Conservation (phyloP, 2,797 vertebrate genomes). For the Tangara arthus region DNA sequence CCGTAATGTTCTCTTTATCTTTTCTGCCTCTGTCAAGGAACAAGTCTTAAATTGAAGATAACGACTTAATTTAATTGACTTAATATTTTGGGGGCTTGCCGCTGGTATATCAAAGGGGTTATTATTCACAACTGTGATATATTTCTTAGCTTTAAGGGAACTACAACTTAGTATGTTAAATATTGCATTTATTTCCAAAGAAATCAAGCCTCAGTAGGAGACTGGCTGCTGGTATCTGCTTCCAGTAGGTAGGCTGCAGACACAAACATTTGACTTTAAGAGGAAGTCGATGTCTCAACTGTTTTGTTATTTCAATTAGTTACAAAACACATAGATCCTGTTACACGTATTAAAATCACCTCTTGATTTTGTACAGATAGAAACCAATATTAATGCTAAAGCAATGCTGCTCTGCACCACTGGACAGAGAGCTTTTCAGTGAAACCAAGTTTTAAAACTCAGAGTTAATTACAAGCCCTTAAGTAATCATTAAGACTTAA, state of each 20-base stretch:
- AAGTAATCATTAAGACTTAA: background rate
- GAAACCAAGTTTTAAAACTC: background rate
- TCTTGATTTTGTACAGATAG: background rate
- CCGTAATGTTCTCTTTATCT: slow-evolving; percentile 53
- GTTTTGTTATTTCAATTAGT: background rate
- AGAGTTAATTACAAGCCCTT: background rate
- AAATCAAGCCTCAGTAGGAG: background rate
- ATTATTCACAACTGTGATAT: background rate
- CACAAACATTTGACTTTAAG: slow-evolving; percentile 2
- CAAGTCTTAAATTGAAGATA: slow-evolving; percentile 18
- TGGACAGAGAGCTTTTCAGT: background rate
- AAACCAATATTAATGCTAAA: background rate
- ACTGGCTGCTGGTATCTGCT: background rate
- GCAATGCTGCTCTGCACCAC: background rate
- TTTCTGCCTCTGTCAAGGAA: background rate
- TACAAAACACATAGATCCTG: background rate
- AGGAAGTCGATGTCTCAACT: background rate
- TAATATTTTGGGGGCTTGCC: background rate
- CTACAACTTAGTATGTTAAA: background rate
- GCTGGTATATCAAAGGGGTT: background rate
- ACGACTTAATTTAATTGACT: background rate
- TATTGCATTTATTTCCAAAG: slow-evolving; percentile 3
- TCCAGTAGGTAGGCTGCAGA: background rate
- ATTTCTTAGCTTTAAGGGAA: slow-evolving; percentile 3
- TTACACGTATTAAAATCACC: background rate